Percentiles rank a stretch among this genome's conserved stretches.
These are phyloP conservation scores for Microctonus aethiopoides DNA, from an alignment of 2,888 invertebrate genomes.

Conservation along the genomic window DNA sequence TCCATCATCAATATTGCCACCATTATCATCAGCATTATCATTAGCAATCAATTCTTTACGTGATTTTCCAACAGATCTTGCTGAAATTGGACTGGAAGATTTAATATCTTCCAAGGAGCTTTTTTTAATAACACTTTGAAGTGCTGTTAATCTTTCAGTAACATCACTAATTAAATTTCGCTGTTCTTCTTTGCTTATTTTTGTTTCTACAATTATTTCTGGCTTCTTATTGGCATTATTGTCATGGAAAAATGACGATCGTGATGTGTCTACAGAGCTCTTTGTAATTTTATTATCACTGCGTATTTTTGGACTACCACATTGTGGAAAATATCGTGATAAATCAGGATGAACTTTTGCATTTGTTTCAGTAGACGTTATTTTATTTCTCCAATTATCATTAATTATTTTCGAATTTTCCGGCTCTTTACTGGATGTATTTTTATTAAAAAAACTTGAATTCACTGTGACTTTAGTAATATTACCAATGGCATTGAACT, in stretches of 20 bases:
- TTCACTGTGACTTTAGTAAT: conserved; percentile 71
- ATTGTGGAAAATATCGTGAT: conserved; percentile 51
- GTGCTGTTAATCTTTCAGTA: conserved; percentile 24
- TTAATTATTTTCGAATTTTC: conserved; percentile 9
- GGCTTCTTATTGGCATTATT: not conserved
- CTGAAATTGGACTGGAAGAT: not conserved
- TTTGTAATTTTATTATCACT: conserved; percentile 16
- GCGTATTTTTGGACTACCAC: not conserved
- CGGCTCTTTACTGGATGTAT: conserved; percentile 28
- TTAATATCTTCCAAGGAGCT: conserved; percentile 7
- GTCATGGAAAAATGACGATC: conserved; percentile 33
- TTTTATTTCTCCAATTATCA: not conserved
- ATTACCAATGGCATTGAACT: conserved; percentile 74
- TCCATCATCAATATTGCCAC: not conserved
- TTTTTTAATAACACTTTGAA: conserved; percentile 20
- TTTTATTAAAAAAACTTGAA: conserved; percentile 69
- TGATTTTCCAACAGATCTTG: not conserved
- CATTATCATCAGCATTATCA: not conserved
- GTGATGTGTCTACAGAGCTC: conserved; percentile 23
- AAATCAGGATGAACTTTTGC: conserved; percentile 1
- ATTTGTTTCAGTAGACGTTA: conserved; percentile 30
- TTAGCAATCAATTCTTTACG: not conserved
- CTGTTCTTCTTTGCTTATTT: not conserved
- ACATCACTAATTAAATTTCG: conserved; percentile 19
- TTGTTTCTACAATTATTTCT: not conserved